Evolutionary conservation across 2,113 vertebrate genomes (phyloP).

Genomic region (Corydoras sp.): DNA sequence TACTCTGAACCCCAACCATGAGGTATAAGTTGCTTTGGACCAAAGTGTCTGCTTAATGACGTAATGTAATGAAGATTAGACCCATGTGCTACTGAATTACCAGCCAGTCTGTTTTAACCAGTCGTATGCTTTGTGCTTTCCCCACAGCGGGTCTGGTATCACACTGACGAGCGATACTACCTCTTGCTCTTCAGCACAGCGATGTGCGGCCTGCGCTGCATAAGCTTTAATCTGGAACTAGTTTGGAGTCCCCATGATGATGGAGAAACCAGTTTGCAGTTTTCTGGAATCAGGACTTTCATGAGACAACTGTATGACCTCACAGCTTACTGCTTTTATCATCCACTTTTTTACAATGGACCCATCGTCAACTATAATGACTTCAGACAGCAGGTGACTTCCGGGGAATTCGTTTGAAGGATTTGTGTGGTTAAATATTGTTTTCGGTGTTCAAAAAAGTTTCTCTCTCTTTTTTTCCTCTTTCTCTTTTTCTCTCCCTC

Average conservation of each 20-base stretch:
- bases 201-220: conserved; percentile 83
- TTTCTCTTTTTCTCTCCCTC: too few relatives aligned
- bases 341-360: conserved; percentile 91
- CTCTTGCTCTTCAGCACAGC: conserved; percentile 86
- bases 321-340: conserved; percentile 87
- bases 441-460: too few relatives aligned
- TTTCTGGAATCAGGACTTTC: conserved; percentile 18
- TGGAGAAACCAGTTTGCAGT: conserved; percentile 56
- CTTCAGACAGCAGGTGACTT: conserved; percentile 76
- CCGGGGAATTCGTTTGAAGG: too few relatives aligned
- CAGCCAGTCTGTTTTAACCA: background rate
- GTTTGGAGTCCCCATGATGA: conserved; percentile 65
- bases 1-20: too few relatives aligned
- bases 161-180: conserved; percentile 79
- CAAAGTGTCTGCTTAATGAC: too few relatives aligned
- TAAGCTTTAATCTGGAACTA: conserved; percentile 85
- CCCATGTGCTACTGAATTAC: too few relatives aligned
- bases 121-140: conserved; percentile 16
- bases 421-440: too few relatives aligned
- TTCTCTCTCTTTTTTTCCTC: too few relatives aligned
- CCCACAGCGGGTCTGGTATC: conserved; percentile 82
- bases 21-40: too few relatives aligned
- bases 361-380: conserved; percentile 81
- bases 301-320: conserved; percentile 72
- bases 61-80: too few relatives aligned